Evolutionary conservation across 2,888 invertebrate genomes (phyloP).

Genomic region (Campoletis raptor): DNA sequence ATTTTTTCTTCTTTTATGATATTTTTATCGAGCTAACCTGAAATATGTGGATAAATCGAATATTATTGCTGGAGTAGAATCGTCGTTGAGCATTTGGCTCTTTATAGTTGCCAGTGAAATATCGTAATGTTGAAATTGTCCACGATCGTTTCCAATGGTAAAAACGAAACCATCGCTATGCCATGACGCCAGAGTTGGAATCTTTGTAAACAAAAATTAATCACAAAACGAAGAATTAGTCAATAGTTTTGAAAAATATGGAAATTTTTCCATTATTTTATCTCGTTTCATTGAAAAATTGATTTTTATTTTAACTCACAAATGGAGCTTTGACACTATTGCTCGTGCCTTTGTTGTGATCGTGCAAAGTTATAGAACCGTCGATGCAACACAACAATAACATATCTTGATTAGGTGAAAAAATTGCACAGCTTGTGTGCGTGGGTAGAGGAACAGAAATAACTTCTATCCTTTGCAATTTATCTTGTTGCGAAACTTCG

Average conservation of each 20-base stretch:
- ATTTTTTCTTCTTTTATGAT: background rate
- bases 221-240: conserved; percentile 12
- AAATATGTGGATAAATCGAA: conserved; percentile 89
- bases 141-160: conserved; percentile 89
- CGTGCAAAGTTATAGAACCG: conserved; percentile 92
- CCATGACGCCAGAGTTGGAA: conserved; percentile 90
- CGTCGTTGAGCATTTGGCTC: conserved; percentile 89
- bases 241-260: background rate
- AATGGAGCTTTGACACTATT: conserved; percentile 92
- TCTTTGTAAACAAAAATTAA: conserved; percentile 83
- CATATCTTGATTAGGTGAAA: conserved; percentile 91
- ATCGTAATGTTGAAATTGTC: conserved; percentile 92
- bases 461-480: conserved; percentile 88
- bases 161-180: conserved; percentile 90
- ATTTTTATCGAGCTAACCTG: conserved; percentile 77
- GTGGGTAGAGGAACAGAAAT: conserved; percentile 90
- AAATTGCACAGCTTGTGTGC: conserved; percentile 88
- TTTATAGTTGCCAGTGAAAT: conserved; percentile 89
- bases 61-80: conserved; percentile 87
- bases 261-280: background rate
- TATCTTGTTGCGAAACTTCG: conserved; percentile 87
- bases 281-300: background rate
- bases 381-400: conserved; percentile 94
- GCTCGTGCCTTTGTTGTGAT: conserved; percentile 91
- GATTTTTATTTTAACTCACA: conserved; percentile 87